phyloP scores from a whole-genome alignment of 2,888 invertebrate species.

The Pristionchus japonicus region DNA sequence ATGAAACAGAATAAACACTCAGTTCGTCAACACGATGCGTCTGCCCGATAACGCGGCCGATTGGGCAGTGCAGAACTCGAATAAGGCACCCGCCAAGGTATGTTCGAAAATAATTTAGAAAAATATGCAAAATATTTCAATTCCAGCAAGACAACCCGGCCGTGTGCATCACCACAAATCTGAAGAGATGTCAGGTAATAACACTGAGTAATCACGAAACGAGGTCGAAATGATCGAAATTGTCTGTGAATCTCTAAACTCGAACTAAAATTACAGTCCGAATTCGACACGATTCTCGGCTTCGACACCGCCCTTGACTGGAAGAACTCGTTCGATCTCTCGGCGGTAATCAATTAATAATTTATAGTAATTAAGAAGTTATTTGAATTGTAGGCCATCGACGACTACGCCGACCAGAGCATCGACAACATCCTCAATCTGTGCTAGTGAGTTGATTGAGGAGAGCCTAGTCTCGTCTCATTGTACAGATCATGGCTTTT shows the following conservation, averaged over 20 bases:
- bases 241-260: too few relatives aligned
- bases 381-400: not conserved
- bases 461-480: too few relatives aligned
- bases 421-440: conserved; percentile 32
- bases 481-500: too few relatives aligned
- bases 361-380: not conserved
- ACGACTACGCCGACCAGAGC: conserved; percentile 3
- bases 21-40: conserved; percentile 1
- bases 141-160: conserved; percentile 13
- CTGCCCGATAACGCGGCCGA: not conserved
- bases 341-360: not conserved
- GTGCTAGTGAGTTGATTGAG: conserved; percentile 21
- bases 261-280: conserved; percentile 47
- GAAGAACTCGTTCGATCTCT: conserved; percentile 47
- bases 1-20: not conserved
- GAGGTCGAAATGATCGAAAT: too few relatives aligned
- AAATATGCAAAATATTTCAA: not conserved
- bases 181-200: conserved; percentile 23
- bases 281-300: conserved; percentile 56
- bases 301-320: conserved; percentile 53
- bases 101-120: not conserved
- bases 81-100: not conserved
- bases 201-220: not conserved
- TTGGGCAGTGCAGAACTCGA: not conserved
- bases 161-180: not conserved